Evolutionary conservation across 2,888 invertebrate species (phyloP).

Genomic region (Drosophila paramelanica): DNA sequence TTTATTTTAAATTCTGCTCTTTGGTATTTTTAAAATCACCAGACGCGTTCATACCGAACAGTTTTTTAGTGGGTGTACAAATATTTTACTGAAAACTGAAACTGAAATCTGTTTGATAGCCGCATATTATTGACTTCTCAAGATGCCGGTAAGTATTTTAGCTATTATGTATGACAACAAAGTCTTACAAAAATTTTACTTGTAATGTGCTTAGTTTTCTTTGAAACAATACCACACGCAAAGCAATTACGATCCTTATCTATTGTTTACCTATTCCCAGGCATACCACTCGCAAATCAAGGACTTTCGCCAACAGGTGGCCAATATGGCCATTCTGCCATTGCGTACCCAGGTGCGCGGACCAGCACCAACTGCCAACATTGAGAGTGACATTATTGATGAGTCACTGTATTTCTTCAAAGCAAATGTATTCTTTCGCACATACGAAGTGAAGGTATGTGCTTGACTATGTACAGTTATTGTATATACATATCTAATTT

Average conservation of each 20-base stretch:
- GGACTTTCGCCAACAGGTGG: constrained; percentile 90
- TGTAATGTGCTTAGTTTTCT: not conserved
- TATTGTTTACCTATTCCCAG: constrained; percentile 85
- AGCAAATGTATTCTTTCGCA: constrained; percentile 99
- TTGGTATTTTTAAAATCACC: not conserved
- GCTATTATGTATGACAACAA: not conserved
- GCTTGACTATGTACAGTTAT: too few species aligned
- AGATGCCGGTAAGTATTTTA: constrained; percentile 58
- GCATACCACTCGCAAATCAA: constrained; percentile 98
- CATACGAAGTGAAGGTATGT: constrained; percentile 97
- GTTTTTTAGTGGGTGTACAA: constrained; percentile 13
- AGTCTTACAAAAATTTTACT: not conserved
- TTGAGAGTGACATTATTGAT: constrained; percentile 96
- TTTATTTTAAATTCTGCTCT: constrained; percentile 1
- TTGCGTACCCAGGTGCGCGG: constrained; percentile 96
- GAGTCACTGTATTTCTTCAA: constrained; percentile 99
- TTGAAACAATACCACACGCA: constrained; percentile 20
- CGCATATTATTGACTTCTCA: not conserved
- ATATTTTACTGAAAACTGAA: constrained; percentile 8
- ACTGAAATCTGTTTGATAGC: not conserved
- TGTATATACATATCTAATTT: not conserved
- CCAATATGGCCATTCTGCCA: constrained; percentile 97
- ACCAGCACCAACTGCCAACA: constrained; percentile 92
- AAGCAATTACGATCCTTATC: constrained; percentile 9
- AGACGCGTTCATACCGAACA: constrained; percentile 11